phyloP scores from a whole-genome alignment of 2,888 invertebrate genomes.

The Dorcus parallelipipedus region DNA sequence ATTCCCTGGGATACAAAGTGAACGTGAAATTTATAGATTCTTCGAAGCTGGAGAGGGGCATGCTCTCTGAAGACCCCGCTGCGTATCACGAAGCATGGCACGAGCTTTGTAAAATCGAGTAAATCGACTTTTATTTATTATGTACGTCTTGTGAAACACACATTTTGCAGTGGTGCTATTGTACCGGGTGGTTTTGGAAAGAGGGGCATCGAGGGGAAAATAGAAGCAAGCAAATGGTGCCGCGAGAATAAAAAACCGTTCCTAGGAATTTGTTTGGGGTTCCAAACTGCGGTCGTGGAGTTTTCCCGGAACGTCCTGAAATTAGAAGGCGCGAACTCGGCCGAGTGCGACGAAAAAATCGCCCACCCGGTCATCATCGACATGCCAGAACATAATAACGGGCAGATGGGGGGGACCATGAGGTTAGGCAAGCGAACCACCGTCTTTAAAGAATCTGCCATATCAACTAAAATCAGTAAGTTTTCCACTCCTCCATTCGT shows the following conservation, averaged over 20 bases:
- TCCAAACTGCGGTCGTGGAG: constrained; percentile 96
- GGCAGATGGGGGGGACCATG: constrained; percentile 96
- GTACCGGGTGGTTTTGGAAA: constrained; percentile 98
- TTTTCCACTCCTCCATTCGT: neutral
- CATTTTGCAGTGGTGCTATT: constrained; percentile 73
- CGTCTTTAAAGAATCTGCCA: constrained; percentile 61
- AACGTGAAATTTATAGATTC: constrained; percentile 90
- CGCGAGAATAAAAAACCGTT: constrained; percentile 85
- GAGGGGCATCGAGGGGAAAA: constrained; percentile 94
- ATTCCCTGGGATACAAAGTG: constrained; percentile 79
- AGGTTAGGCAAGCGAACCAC: constrained; percentile 91
- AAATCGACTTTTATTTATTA: constrained; percentile 37
- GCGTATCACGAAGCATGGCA: constrained; percentile 93
- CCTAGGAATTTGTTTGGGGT: constrained; percentile 95
- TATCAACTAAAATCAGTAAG: constrained; percentile 61
- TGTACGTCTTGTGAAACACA: too few species aligned
- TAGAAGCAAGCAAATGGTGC: constrained; percentile 91
- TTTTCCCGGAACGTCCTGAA: constrained; percentile 83
- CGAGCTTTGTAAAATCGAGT: constrained; percentile 81
- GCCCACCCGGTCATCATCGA: constrained; percentile 85
- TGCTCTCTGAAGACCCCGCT: constrained; percentile 71
- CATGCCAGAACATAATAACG: constrained; percentile 97
- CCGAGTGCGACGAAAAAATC: constrained; percentile 76
- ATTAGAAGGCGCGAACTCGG: constrained; percentile 76
- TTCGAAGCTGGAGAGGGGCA: constrained; percentile 76